These are phyloP conservation scores for Apteryx mantelli DNA, from an alignment of 2,113 vertebrate genomes.

Conservation along the genomic window DNA sequence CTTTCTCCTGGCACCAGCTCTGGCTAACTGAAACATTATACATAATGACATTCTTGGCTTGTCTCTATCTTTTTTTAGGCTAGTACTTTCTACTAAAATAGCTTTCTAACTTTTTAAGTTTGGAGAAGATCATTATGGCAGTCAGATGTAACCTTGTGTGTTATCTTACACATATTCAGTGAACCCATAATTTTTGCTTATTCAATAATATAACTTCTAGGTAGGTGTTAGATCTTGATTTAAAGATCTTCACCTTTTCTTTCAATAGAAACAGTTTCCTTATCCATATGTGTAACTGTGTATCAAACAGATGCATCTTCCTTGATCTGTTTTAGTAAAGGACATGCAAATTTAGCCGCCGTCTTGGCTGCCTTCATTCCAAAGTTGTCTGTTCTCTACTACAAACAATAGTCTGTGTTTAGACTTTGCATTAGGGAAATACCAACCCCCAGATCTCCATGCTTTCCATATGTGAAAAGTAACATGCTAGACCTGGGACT, in stretches of 20 bases:
- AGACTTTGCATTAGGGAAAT: background rate
- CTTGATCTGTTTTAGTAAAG: background rate
- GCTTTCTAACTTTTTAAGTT: background rate
- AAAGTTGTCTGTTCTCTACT: background rate
- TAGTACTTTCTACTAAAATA: background rate
- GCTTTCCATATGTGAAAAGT: background rate
- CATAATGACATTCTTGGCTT: background rate
- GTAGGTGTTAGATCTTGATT: background rate
- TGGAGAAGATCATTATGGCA: background rate
- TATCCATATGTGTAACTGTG: background rate
- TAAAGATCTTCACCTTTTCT: background rate
- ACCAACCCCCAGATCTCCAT: background rate
- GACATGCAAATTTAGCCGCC: background rate
- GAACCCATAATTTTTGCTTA: background rate
- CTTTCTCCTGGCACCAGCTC: background rate
- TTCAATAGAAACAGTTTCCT: background rate
- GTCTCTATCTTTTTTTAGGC: background rate
- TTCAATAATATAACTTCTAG: background rate
- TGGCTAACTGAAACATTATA: fast-evolving
- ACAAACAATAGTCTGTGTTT: background rate
- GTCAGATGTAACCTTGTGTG: background rate
- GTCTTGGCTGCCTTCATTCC: background rate
- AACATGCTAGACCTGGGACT: background rate
- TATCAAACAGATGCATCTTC: background rate
- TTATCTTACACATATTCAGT: background rate